These are phyloP conservation scores for Beris chalybata DNA, from an alignment of 2,888 invertebrate species.

Conservation along the genomic window DNA sequence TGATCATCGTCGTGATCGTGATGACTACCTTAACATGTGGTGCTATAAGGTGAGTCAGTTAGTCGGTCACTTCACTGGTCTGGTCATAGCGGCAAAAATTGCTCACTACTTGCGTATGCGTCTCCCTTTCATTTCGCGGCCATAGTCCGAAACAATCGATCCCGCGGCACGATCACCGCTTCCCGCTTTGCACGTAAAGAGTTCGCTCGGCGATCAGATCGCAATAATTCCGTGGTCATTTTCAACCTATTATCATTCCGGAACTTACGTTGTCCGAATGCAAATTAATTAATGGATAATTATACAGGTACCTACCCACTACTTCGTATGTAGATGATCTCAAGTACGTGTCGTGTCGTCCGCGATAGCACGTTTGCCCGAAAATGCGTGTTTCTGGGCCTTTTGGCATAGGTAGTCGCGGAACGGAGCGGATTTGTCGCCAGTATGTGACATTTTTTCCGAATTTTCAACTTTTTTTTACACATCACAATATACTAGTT, in stretches of 20 bases:
- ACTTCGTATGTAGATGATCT: background rate
- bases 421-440: too few relatives aligned
- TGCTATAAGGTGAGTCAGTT: constrained; percentile 17
- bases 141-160: constrained; percentile 25
- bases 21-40: constrained; percentile 1
- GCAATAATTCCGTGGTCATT: constrained; percentile 1
- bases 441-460: too few relatives aligned
- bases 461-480: too few relatives aligned
- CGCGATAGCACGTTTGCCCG: constrained; percentile 8
- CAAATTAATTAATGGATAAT: constrained; percentile 3
- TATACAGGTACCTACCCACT: background rate
- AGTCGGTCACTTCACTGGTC: constrained; percentile 20
- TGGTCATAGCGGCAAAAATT: constrained; percentile 13
- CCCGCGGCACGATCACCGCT: constrained; percentile 1
- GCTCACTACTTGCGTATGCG: background rate
- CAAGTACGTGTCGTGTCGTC: background rate
- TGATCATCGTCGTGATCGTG: too few relatives aligned
- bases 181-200: constrained; percentile 16
- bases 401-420: background rate
- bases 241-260: constrained; percentile 4
- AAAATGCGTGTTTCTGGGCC: constrained; percentile 13
- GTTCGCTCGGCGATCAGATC: constrained; percentile 12
- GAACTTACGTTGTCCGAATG: constrained; percentile 24
- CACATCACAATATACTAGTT: too few relatives aligned
- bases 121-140: constrained; percentile 28